These are phyloP conservation scores for Drosophila novamexicana DNA, from an alignment of 1,140 invertebrate genomes.

Conservation along the genomic window DNA sequence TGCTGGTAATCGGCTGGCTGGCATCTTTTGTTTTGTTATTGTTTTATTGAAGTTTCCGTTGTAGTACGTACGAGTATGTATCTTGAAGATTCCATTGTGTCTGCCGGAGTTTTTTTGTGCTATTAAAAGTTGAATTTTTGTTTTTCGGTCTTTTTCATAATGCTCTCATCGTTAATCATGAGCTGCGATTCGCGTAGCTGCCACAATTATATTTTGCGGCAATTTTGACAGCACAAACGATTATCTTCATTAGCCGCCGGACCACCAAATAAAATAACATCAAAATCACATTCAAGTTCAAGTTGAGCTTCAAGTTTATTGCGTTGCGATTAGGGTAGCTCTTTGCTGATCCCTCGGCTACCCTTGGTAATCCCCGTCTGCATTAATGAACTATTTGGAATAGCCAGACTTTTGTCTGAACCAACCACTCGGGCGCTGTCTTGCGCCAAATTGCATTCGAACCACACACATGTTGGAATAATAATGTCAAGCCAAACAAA, in stretches of 20 bases:
- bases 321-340: constrained; percentile 26
- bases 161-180: constrained; percentile 82
- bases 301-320: constrained; percentile 31
- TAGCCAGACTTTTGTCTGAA: constrained; percentile 45
- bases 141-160: constrained; percentile 60
- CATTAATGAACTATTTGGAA: constrained; percentile 14
- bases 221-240: constrained; percentile 75
- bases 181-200: constrained; percentile 46
- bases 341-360: not conserved
- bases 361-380: constrained; percentile 1
- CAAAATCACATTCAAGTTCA: constrained; percentile 65
- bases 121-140: constrained; percentile 22
- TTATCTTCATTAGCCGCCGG: constrained; percentile 69
- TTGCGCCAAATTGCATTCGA: constrained; percentile 45
- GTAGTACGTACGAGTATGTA: constrained; percentile 46
- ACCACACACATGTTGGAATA: constrained; percentile 75
- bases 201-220: constrained; percentile 74
- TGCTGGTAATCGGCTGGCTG: constrained; percentile 67
- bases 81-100: constrained; percentile 76
- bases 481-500: constrained; percentile 73
- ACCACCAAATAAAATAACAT: constrained; percentile 25
- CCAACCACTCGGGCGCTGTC: constrained; percentile 46
- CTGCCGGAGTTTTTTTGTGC: constrained; percentile 16
- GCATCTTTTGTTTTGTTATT: constrained; percentile 68
- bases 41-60: constrained; percentile 71